Percentiles rank a stretch among this genome's conserved stretches.
phyloP scores from a whole-genome alignment of 2,113 vertebrate species.

The Pterocles burchelli region DNA sequence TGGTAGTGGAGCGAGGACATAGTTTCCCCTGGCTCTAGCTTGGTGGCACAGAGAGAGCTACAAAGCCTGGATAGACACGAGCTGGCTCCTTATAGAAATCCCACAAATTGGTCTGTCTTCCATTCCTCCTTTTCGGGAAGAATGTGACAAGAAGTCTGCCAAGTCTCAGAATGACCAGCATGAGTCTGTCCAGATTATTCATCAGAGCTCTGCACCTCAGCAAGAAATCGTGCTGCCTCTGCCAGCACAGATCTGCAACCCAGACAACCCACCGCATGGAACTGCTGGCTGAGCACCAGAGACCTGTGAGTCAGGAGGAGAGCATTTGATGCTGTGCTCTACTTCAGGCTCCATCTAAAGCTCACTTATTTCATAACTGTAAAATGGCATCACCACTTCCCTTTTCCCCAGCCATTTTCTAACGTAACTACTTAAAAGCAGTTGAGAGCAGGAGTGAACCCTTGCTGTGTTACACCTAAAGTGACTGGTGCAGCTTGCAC shows the following conservation, averaged over 20 bases:
- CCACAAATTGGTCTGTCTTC: background rate
- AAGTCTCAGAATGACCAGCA: background rate
- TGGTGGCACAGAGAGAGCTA: background rate
- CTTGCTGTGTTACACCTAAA: rapidly evolving
- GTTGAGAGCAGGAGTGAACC: background rate
- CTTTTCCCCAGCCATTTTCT: background rate
- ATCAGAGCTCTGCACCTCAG: background rate
- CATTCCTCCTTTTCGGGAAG: background rate
- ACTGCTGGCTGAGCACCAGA: background rate
- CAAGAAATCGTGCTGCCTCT: background rate
- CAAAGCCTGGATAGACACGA: background rate
- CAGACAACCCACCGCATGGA: background rate
- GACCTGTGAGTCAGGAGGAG: background rate
- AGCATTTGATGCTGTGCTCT: background rate
- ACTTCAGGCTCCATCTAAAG: background rate
- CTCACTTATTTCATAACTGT: background rate
- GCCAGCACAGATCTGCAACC: background rate
- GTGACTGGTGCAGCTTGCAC: background rate
- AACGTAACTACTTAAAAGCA: background rate
- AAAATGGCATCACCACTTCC: background rate
- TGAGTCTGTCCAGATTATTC: background rate
- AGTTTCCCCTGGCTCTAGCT: background rate
- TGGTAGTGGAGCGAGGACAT: rapidly evolving
- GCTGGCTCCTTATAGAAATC: background rate
- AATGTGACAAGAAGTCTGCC: rapidly evolving